phyloP scores from a whole-genome alignment of 1,140 invertebrate species.

The Cepaea nemoralis region DNA sequence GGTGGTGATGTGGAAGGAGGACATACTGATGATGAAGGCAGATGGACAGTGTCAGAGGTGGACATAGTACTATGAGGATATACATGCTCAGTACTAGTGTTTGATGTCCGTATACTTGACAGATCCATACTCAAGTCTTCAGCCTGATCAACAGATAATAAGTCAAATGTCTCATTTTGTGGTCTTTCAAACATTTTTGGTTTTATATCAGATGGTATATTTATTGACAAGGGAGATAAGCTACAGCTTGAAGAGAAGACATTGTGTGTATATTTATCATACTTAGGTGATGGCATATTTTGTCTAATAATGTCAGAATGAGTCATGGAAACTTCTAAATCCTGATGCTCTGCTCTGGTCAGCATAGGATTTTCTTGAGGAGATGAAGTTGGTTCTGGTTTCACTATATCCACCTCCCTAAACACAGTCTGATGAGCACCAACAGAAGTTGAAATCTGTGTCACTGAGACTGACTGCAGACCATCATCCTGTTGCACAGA shows the following conservation, averaged over 20 bases:
- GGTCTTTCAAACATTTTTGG: neutral
- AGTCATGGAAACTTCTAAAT: neutral
- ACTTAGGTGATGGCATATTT: neutral
- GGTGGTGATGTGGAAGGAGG: neutral
- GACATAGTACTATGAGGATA: neutral
- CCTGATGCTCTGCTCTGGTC: neutral
- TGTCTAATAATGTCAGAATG: neutral
- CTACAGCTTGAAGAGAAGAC: neutral
- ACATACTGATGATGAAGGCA: neutral
- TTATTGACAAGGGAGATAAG: neutral
- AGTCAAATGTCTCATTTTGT: neutral
- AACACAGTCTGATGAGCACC: neutral
- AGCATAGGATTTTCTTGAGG: neutral
- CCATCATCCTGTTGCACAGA: neutral
- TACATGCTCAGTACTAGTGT: neutral
- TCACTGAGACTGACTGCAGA: neutral
- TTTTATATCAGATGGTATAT: neutral
- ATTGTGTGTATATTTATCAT: neutral
- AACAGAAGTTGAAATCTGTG: constrained; percentile 12
- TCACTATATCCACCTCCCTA: neutral
- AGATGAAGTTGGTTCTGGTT: neutral
- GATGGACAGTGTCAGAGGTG: no score
- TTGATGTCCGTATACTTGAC: neutral
- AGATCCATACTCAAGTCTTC: constrained; percentile 16
- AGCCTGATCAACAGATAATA: neutral